Evolutionary conservation across 2,113 vertebrate species (phyloP).

Genomic region (Grantiella picta): DNA sequence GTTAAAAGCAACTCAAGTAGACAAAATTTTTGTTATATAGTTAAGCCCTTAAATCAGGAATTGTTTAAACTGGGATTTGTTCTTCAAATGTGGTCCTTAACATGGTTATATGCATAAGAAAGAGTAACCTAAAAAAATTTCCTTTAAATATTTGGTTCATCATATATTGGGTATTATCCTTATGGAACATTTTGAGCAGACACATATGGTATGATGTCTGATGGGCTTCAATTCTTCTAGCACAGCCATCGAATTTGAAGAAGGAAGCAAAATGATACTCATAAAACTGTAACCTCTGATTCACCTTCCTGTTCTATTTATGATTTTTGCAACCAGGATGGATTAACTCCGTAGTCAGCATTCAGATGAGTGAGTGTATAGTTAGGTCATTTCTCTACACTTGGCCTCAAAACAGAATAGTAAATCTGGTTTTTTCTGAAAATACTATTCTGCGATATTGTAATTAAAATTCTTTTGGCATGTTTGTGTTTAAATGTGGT

Average conservation of each 20-base stretch:
- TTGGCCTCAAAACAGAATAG: neutral
- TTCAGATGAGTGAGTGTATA: neutral
- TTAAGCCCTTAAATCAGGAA: neutral
- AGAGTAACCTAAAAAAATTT: neutral
- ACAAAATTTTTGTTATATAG: neutral
- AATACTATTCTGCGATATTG: neutral
- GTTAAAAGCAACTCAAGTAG: neutral
- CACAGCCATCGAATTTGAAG: constrained; percentile 43
- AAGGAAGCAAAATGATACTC: constrained; percentile 44
- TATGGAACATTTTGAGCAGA: neutral
- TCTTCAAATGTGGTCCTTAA: neutral
- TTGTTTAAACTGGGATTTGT: neutral
- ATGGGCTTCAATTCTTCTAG: constrained; percentile 28
- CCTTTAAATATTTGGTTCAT: neutral
- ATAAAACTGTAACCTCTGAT: constrained; percentile 44
- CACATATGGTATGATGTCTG: neutral
- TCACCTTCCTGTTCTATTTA: constrained; percentile 67
- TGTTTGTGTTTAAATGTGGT: neutral
- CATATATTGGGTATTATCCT: neutral
- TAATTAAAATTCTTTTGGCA: neutral
- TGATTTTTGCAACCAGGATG: constrained; percentile 48
- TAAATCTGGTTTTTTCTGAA: constrained; percentile 26
- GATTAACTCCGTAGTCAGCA: constrained; percentile 36
- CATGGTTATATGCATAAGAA: neutral
- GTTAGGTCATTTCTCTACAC: constrained; percentile 22